A percentile compares a stretch with the other conserved stretches of the same genome.
These are phyloP conservation scores for Hypomecis punctinalis DNA, from an alignment of 2,888 invertebrate species.

Conservation along the genomic window DNA sequence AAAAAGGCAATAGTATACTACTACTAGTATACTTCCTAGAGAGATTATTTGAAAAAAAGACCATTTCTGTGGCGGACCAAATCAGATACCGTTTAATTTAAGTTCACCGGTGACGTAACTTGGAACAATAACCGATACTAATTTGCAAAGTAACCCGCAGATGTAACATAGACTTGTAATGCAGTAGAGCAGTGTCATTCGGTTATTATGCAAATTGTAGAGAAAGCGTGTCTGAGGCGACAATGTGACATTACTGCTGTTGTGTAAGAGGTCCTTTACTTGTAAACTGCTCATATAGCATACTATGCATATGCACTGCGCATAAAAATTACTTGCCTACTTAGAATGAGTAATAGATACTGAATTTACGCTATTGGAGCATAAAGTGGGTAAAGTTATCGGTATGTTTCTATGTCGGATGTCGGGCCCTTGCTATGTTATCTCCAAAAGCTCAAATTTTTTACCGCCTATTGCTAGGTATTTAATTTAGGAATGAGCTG, in stretches of 20 bases:
- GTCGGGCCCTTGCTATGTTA: too few relatives aligned
- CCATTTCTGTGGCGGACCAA: background rate
- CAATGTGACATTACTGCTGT: conserved; percentile 27
- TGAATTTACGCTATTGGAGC: too few relatives aligned
- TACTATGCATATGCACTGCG: conserved; percentile 10
- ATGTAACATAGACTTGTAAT: conserved; percentile 30
- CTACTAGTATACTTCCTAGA: too few relatives aligned
- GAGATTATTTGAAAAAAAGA: background rate
- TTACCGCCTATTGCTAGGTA: too few relatives aligned
- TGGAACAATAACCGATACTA: conserved; percentile 11
- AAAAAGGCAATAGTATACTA: too few relatives aligned
- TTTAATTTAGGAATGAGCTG: too few relatives aligned
- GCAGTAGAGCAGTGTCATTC: conserved; percentile 25
- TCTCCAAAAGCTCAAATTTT: too few relatives aligned
- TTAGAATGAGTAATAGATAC: background rate
- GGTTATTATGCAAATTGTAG: conserved; percentile 40
- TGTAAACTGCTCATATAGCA: background rate
- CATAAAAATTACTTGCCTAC: conserved; percentile 17
- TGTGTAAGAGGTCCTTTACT: conserved; percentile 23
- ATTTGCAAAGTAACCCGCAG: conserved; percentile 7
- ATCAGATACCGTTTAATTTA: background rate
- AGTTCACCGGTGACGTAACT: conserved; percentile 1
- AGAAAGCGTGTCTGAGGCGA: conserved; percentile 39
- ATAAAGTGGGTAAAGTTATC: too few relatives aligned
- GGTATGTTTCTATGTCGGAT: too few relatives aligned